Percentiles rank a stretch among this genome's conserved stretches.
Conservation (phyloP, 2,113 vertebrate genomes). For the Phyllopteryx taeniolatus region DNA sequence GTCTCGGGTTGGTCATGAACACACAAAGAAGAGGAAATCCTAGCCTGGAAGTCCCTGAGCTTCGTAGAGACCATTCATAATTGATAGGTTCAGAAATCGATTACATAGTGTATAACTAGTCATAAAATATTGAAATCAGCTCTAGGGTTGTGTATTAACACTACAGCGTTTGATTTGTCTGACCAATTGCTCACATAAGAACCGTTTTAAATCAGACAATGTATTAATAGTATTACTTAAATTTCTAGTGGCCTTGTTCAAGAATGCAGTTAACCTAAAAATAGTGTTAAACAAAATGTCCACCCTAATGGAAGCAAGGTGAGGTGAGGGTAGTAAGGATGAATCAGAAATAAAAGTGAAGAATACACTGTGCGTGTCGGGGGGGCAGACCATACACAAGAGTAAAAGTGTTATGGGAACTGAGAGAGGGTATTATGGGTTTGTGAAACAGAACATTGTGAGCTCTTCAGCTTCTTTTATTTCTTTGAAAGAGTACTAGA, state of each 20-base stretch:
- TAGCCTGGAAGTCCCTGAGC: background rate
- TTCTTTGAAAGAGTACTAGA: slow-evolving; percentile 82
- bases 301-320: slow-evolving; percentile 57
- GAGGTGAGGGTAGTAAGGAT: slow-evolving; percentile 39
- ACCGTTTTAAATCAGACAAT: background rate
- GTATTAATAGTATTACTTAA: background rate
- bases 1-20: background rate
- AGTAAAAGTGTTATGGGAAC: slow-evolving; percentile 73
- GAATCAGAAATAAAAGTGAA: slow-evolving; percentile 58
- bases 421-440: slow-evolving; percentile 72
- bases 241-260: background rate
- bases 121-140: slow-evolving; percentile 9
- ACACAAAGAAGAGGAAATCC: background rate
- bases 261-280: background rate
- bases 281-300: background rate
- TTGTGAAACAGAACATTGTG: slow-evolving; percentile 77
- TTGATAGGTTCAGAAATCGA: slow-evolving; percentile 2
- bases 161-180: background rate
- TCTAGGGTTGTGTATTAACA: background rate
- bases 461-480: slow-evolving; percentile 73
- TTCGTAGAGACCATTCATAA: slow-evolving; percentile 4
- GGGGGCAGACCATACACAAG: slow-evolving; percentile 50
- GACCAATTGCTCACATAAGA: background rate
- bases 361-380: slow-evolving; percentile 70
- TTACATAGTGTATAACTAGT: background rate